phyloP scores from a whole-genome alignment of 2,113 vertebrate genomes.

The Calyptomena viridis region DNA sequence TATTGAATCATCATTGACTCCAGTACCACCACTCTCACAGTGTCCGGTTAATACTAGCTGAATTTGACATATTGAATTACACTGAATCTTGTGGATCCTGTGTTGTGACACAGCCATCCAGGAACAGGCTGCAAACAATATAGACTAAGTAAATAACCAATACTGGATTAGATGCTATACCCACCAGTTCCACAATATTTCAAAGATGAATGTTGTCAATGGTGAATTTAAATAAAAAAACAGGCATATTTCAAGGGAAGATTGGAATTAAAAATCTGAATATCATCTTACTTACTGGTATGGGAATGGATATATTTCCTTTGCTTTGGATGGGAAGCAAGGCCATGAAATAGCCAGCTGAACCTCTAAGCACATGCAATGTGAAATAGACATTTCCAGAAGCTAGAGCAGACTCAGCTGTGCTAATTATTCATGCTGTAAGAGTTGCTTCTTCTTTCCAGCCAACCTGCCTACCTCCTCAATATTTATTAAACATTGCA shows the following conservation, averaged over 20 bases:
- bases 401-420: neutral
- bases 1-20: neutral
- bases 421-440: neutral
- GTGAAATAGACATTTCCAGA: neutral
- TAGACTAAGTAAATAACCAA: neutral
- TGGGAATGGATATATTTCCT: neutral
- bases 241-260: rapidly evolving
- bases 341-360: neutral
- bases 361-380: neutral
- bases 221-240: neutral
- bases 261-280: neutral
- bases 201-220: neutral
- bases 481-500: neutral
- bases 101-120: neutral
- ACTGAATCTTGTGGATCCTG: neutral
- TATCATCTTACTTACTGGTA: neutral
- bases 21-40: neutral
- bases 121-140: neutral
- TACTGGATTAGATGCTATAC: neutral
- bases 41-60: neutral
- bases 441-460: neutral
- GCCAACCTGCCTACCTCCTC: neutral
- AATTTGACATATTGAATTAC: neutral
- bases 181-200: neutral
- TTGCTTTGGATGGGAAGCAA: neutral